phyloP scores from a whole-genome alignment of 2,113 vertebrate genomes.

The Sterna hirundo region DNA sequence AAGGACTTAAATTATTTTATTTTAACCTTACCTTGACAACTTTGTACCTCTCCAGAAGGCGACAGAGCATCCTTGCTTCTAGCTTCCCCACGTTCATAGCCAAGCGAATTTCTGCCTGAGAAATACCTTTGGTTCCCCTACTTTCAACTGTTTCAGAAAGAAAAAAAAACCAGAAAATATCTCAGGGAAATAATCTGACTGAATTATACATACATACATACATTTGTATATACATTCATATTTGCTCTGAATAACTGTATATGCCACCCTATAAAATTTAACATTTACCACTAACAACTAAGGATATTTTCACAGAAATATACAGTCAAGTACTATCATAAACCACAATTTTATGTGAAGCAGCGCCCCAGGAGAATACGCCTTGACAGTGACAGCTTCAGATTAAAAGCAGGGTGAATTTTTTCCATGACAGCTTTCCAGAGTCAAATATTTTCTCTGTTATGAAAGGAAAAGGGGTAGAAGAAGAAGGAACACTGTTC shows the following conservation, averaged over 20 bases:
- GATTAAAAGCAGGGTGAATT: background rate
- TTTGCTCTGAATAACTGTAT: background rate
- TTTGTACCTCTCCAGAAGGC: constrained; percentile 84
- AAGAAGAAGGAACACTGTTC: background rate
- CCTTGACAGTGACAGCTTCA: background rate
- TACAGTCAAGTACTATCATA: background rate
- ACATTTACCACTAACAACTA: background rate
- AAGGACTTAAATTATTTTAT: background rate
- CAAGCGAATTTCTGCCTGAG: constrained; percentile 82
- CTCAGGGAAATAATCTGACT: background rate
- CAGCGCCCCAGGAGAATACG: background rate
- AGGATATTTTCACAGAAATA: background rate
- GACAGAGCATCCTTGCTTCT: constrained; percentile 92
- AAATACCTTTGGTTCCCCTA: constrained; percentile 87
- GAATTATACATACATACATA: background rate
- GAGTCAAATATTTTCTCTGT: background rate
- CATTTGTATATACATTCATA: background rate
- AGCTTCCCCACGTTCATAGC: constrained; percentile 90
- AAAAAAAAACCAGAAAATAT: background rate
- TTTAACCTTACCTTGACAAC: constrained; percentile 83
- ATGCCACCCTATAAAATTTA: background rate
- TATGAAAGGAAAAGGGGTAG: background rate
- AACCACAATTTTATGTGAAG: background rate
- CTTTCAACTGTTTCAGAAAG: constrained; percentile 80
- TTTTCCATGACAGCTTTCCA: background rate